phyloP scores from a whole-genome alignment of 2,113 vertebrate genomes.

The Zootoca vivipara region DNA sequence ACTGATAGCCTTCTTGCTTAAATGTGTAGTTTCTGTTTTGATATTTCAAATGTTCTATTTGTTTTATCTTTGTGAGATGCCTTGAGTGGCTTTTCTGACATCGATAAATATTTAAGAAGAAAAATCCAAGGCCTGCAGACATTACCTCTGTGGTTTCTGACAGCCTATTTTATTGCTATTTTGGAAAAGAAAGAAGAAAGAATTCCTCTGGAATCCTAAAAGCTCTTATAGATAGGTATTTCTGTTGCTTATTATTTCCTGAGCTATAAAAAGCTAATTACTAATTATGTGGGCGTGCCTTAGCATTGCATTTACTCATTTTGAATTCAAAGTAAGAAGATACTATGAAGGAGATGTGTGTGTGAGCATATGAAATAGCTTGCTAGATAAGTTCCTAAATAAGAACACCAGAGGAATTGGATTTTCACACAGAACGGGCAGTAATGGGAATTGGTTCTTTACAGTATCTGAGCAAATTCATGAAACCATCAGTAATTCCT shows the following conservation, averaged over 20 bases:
- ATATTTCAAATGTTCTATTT: not conserved
- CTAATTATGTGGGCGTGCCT: not conserved
- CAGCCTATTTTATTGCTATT: constrained; percentile 42
- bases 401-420: not conserved
- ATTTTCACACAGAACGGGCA: not conserved
- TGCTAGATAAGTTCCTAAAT: not conserved
- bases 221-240: not conserved
- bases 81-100: not conserved
- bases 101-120: not conserved
- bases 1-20: not conserved
- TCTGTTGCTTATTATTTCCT: not conserved
- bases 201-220: not conserved
- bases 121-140: not conserved
- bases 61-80: not conserved
- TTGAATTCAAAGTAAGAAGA: not conserved
- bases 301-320: not conserved
- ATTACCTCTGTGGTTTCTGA: constrained; percentile 11
- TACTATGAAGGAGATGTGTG: not conserved
- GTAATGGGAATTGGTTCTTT: not conserved
- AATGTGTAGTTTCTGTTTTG: not conserved
- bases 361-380: fast-evolving
- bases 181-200: not conserved
- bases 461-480: not conserved
- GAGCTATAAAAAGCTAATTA: not conserved
- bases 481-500: not conserved